Conservation (phyloP, 2,797 vertebrate species). For the Argyrosomus regius region DNA sequence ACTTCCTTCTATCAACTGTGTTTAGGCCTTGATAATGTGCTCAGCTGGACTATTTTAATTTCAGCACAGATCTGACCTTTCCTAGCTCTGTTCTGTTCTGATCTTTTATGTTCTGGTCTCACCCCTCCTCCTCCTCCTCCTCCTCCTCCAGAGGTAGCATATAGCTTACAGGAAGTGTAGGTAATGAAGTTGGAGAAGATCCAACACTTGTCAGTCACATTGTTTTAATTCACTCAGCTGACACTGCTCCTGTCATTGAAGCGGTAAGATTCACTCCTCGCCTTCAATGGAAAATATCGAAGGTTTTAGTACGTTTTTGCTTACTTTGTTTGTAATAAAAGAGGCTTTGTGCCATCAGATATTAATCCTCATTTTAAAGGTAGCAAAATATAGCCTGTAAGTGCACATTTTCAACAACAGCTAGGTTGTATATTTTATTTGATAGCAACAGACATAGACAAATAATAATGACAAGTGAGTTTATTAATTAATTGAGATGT, state of each 20-base stretch:
- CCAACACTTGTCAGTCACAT: slow-evolving; percentile 71
- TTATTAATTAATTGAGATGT: neutral
- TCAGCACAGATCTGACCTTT: slow-evolving; percentile 36
- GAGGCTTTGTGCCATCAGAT: neutral
- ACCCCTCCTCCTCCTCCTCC: neutral
- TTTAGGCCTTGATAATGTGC: slow-evolving; percentile 46
- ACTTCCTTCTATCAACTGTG: slow-evolving; percentile 38
- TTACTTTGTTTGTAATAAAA: slow-evolving; percentile 5
- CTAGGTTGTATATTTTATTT: neutral
- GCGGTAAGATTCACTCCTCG: slow-evolving; percentile 47
- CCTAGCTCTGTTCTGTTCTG: neutral
- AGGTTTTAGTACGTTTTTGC: slow-evolving; percentile 1
- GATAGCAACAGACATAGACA: neutral
- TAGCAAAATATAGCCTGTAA: neutral
- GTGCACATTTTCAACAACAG: neutral
- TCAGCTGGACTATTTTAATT: slow-evolving; percentile 37
- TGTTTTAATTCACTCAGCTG: slow-evolving; percentile 74
- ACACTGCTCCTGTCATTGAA: slow-evolving; percentile 56
- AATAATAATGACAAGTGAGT: neutral
- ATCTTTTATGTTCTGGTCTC: slow-evolving; percentile 7
- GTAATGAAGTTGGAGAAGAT: slow-evolving; percentile 70
- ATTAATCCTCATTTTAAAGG: neutral
- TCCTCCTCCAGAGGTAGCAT: slow-evolving; percentile 18
- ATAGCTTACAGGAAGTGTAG: slow-evolving; percentile 68
- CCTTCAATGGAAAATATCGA: slow-evolving; percentile 33